phyloP scores from a whole-genome alignment of 1,140 invertebrate species.

The Ctenoplectra terminalis region DNA sequence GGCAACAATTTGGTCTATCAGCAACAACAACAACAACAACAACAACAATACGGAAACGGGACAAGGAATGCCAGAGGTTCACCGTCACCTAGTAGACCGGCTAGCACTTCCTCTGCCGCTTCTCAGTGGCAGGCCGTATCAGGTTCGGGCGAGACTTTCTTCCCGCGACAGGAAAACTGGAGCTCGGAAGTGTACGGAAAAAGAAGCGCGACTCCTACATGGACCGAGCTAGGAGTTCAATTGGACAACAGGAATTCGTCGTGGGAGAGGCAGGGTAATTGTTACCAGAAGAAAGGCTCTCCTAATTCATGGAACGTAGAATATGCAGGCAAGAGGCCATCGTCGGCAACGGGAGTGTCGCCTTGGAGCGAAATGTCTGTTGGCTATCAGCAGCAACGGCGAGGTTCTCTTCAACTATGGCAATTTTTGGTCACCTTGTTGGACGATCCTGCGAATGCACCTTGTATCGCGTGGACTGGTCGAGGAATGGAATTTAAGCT shows the following conservation, averaged over 20 bases:
- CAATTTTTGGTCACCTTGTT: constrained; percentile 96
- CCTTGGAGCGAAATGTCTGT: constrained; percentile 76
- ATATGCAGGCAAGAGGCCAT: constrained; percentile 67
- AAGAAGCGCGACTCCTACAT: constrained; percentile 74
- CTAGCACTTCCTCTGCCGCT: constrained; percentile 69
- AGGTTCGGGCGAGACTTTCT: constrained; percentile 60
- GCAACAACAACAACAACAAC: constrained; percentile 72
- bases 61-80: constrained; percentile 66
- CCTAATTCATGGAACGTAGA: constrained; percentile 75
- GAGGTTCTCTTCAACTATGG: constrained; percentile 96
- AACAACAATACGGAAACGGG: constrained; percentile 69
- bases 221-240: constrained; percentile 77
- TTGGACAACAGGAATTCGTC: constrained; percentile 70
- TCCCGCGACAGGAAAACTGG: constrained; percentile 71
- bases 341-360: constrained; percentile 64
- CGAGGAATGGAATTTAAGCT: constrained; percentile 97
- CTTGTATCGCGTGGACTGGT: constrained; percentile 98
- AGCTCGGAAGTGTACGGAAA: constrained; percentile 66
- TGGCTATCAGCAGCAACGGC: constrained; percentile 81
- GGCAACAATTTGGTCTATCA: constrained; percentile 69
- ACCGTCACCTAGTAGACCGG: constrained; percentile 69
- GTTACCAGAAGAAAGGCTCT: constrained; percentile 73
- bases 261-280: constrained; percentile 74
- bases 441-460: constrained; percentile 92
- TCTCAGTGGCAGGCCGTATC: constrained; percentile 73